Conservation (phyloP, 2,797 vertebrate species). For the Micrastur ruficollis region DNA sequence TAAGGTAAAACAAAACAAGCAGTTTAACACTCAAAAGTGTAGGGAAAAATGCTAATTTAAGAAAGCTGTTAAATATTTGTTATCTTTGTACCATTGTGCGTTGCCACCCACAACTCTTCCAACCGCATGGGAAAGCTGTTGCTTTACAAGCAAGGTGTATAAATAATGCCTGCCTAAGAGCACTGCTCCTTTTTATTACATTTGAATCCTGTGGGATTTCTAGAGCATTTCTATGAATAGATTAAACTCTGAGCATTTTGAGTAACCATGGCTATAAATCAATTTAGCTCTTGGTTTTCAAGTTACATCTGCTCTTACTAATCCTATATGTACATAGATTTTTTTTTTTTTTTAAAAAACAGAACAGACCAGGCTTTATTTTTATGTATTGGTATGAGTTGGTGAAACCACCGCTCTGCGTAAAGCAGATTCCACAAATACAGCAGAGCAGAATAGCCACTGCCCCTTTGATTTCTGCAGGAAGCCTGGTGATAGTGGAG, state of each 20-base stretch:
- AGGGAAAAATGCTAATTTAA: background rate
- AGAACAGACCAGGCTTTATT: background rate
- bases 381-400: background rate
- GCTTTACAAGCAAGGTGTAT: slow-evolving; percentile 55
- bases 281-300: slow-evolving; percentile 38
- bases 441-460: background rate
- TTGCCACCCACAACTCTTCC: slow-evolving; percentile 14
- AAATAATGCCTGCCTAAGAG: slow-evolving; percentile 48
- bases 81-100: background rate
- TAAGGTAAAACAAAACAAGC: slow-evolving; percentile 40
- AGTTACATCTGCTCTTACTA: slow-evolving; percentile 39
- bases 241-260: slow-evolving; percentile 61
- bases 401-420: background rate
- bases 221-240: slow-evolving; percentile 64
- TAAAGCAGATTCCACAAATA: background rate
- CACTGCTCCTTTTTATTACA: slow-evolving; percentile 22
- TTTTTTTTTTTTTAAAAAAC: background rate
- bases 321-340: background rate
- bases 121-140: slow-evolving; percentile 9
- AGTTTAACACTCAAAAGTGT: background rate
- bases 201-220: slow-evolving; percentile 69
- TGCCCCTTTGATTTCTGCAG: background rate
- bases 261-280: slow-evolving; percentile 67
- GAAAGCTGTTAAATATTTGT: slow-evolving; percentile 24
- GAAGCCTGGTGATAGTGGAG: background rate